These are phyloP conservation scores for Cheilosia pagana DNA, from an alignment of 2,888 invertebrate genomes.

Conservation along the genomic window DNA sequence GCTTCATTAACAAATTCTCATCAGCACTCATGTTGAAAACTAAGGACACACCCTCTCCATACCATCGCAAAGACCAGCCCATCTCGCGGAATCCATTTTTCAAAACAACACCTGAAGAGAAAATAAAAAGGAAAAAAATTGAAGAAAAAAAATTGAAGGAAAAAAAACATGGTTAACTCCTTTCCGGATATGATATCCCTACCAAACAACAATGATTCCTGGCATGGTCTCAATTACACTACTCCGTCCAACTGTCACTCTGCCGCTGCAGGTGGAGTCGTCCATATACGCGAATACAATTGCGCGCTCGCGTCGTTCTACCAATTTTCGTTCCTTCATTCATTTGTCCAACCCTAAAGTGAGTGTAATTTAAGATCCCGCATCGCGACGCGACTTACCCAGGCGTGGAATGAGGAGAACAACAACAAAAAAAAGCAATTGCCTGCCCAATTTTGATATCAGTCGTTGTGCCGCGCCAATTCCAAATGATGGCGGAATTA, in stretches of 20 bases:
- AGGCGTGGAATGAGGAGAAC: not conserved
- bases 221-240: slow-evolving; percentile 66
- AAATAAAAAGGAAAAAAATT: not conserved
- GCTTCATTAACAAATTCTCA: slow-evolving; percentile 1
- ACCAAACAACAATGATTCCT: slow-evolving; percentile 34
- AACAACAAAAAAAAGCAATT: slow-evolving; percentile 13
- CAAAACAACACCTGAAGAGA: slow-evolving; percentile 24
- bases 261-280: slow-evolving; percentile 72
- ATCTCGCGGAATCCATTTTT: slow-evolving; percentile 60
- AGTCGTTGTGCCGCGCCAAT: slow-evolving; percentile 29
- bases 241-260: slow-evolving; percentile 70
- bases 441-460: slow-evolving; percentile 51
- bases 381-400: slow-evolving; percentile 6
- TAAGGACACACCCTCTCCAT: slow-evolving; percentile 49
- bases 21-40: slow-evolving; percentile 4
- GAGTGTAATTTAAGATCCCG: slow-evolving; percentile 60
- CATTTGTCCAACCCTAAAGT: slow-evolving; percentile 59
- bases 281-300: slow-evolving; percentile 55
- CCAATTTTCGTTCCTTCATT: slow-evolving; percentile 61
- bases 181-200: slow-evolving; percentile 61
- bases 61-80: slow-evolving; percentile 46
- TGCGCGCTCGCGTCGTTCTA: slow-evolving; percentile 48
- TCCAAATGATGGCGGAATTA: slow-evolving; percentile 72
- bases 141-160: not conserved
- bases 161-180: slow-evolving; percentile 39